Evolutionary conservation across 2,888 invertebrate genomes (phyloP), one percentile per base, ranked within the genome.

Genomic region (Agonopterix arenella): DNA sequence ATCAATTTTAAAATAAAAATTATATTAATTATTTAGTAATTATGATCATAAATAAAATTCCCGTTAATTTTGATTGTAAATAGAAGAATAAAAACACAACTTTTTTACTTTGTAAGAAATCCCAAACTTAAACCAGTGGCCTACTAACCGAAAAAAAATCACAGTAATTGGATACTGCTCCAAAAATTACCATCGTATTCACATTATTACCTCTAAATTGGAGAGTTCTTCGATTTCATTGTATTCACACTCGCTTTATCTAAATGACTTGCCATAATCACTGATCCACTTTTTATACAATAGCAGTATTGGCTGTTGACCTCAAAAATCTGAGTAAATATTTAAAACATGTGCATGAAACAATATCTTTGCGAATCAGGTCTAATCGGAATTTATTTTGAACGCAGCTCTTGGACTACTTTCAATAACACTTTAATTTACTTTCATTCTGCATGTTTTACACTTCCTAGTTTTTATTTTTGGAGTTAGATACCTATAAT

Each of bases 361-460:
- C 65, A 67, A 66, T 57, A 50, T 55, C 50, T 47, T 57, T 69
- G 66, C 52, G 66, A 73, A 71, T 58, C 52, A 57, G 67, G 66
- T 57, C 57, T 46, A 52, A 55, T 54, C 51, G 55, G 48, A 53
- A 58, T 56, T 53, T 55, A 58, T 62, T 61, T 55, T n/a, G 40
- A n/a, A 40, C n/a, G 1, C 44, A 42, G 52, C 55, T 62, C 55
- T 56, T 51, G 16, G 36, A 55, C 52, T 60, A 56, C 72, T 71
- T 72, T 73, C 70, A 57, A 62, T 55, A 46, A 48, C 54, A 52
- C 52, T 16, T 38, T 10, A 38, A n/a, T 38, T 7, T 7, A 38
- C n/a, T n/a, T n/a, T 28, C 28, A 5, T 28, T 28, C 28, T 28
- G 28, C 28, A 28, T 28, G 28, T 28, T 28, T 28, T 28, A 28